These are phyloP conservation scores for Cheilosia grossa DNA, from an alignment of 2,888 invertebrate species.

Conservation along the genomic window DNA sequence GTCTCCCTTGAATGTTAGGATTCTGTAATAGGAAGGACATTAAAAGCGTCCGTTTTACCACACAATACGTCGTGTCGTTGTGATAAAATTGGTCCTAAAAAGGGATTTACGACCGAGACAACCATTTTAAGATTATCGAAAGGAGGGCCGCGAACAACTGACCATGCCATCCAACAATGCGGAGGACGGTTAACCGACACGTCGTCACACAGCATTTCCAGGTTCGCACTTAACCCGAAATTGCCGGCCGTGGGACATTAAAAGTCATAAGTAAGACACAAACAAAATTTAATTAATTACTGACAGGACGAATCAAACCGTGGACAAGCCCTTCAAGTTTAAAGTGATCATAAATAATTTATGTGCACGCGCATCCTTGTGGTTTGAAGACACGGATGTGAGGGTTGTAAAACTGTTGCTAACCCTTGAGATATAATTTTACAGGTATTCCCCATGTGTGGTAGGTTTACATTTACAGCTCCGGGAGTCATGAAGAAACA, in stretches of 20 bases:
- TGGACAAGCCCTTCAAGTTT: background rate
- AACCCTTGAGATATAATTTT: conserved; percentile 22
- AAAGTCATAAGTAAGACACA: conserved; percentile 39
- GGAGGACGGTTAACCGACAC: conserved; percentile 6
- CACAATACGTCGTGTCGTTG: background rate
- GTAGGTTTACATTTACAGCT: conserved; percentile 2
- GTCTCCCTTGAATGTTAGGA: background rate
- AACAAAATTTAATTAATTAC: conserved; percentile 43
- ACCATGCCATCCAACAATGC: conserved; percentile 14
- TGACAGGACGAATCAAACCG: background rate
- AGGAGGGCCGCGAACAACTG: conserved; percentile 17
- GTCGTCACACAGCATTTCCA: background rate
- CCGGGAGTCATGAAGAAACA: conserved; percentile 22
- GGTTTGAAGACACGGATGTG: background rate
- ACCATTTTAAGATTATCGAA: conserved; percentile 49
- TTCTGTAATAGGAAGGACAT: conserved; percentile 4
- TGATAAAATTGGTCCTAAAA: conserved; percentile 27
- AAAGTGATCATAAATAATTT: conserved; percentile 25
- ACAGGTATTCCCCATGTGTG: conserved; percentile 26
- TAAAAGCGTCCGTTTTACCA: background rate
- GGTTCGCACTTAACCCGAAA: conserved; percentile 33
- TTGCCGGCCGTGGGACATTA: conserved; percentile 4
- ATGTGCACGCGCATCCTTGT: conserved; percentile 16
- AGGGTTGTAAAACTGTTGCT: conserved; percentile 16
- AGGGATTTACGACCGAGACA: conserved; percentile 26